Evolutionary conservation across 2,888 invertebrate genomes (phyloP), one percentile per base, ranked within the genome.

Genomic region (Tenthredo amoena): DNA sequence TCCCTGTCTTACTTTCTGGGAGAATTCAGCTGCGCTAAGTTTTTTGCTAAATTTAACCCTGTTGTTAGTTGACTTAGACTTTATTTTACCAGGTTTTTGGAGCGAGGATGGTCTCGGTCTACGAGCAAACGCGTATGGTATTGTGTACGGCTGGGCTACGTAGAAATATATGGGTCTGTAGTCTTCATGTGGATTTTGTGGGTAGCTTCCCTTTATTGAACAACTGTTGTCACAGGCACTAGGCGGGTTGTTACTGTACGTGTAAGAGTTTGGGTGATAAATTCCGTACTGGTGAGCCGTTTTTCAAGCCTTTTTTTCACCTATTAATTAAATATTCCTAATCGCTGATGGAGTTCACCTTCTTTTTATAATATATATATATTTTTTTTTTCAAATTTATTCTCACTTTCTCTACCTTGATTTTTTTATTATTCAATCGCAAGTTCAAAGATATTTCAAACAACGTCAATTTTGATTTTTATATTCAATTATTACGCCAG

Each of bases 111-210:
- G 91, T 83, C 90, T 91, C 43, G 92, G 92, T 26, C 92, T 88
- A 84, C 90, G 91, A 43, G 92, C 92, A 86, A 92, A 92, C 47
- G 92, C 92, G 85, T 92, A 92, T 50, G 92, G 92, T 86, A 92
- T 92, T 68, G 92, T 92, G 81, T 92, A 92, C 40, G 92, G 92
- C 85, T 92, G 92, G 10, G 92, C 92, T 86, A 92, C 92, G 89
- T 92, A 92, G 87, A 92, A 92, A 88, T 92, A 92, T 85, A 92
- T 92, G 87, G 92, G 92, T 84, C 92, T 88, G 86, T 92, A 92
- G 86, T 92, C 92, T 87, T 92, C 92, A 88, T 91, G 91, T 40
- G 90, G 88, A 50, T 87, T 84, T 40, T 86, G 85, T 10, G 87
- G 86, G 86, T 87, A 89, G 40, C 89, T 88, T 26, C 88, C 87